Conservation (phyloP, 1,140 invertebrate species). For the Ephestia elutella region DNA sequence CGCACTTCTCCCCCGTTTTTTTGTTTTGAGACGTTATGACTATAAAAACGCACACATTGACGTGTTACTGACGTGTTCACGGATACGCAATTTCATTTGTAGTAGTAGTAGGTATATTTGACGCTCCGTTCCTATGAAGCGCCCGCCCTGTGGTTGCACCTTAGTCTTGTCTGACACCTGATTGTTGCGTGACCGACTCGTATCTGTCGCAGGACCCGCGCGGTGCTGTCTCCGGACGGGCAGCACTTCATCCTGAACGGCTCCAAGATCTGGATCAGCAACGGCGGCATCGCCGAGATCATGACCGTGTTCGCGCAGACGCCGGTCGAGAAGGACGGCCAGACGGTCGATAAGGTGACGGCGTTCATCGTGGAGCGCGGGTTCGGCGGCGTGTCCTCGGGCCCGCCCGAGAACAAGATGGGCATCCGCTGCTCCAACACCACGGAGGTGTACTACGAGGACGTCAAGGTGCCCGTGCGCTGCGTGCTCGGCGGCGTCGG, state of each 20-base stretch:
- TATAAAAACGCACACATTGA: no score
- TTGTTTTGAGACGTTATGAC: no score
- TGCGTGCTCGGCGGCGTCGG: slow-evolving; percentile 96
- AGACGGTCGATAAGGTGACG: slow-evolving; percentile 86
- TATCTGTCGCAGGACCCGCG: slow-evolving; percentile 83
- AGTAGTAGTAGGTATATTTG: no score
- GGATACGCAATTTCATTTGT: no score
- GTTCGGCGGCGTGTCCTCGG: slow-evolving; percentile 95
- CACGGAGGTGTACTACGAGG: slow-evolving; percentile 96
- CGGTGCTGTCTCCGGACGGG: slow-evolving; percentile 90
- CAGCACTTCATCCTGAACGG: slow-evolving; percentile 97
- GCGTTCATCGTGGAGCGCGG: slow-evolving; percentile 97
- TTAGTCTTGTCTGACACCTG: no score
- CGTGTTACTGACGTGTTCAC: no score
- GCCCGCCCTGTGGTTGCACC: no score
- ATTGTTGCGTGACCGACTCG: no score
- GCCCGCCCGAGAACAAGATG: slow-evolving; percentile 99
- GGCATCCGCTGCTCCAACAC: slow-evolving; percentile 99
- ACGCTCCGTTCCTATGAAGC: no score
- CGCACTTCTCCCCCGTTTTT: no score
- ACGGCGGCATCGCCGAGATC: slow-evolving; percentile 97
- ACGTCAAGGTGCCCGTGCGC: slow-evolving; percentile 95
- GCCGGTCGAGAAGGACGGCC: slow-evolving; percentile 82
- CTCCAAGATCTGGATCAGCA: slow-evolving; percentile 99
- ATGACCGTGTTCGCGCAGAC: slow-evolving; percentile 99